Percentiles rank a stretch among this genome's conserved stretches.
Conservation (phyloP, 37 sponge, comb jelly and placozoan genomes). For the Bolinopsis microptera region DNA sequence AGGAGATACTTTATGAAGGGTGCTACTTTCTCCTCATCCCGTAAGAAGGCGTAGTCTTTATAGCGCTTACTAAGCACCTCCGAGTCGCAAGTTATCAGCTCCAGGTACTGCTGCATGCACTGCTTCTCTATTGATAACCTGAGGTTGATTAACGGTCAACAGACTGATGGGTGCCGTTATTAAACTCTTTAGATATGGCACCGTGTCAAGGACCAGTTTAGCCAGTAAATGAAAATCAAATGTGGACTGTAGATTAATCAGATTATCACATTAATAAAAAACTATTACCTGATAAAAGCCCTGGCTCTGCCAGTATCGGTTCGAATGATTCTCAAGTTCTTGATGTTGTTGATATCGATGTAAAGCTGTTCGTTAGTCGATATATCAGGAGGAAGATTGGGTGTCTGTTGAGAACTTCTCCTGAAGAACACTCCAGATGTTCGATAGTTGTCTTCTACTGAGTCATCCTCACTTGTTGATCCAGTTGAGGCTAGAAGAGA, state of each 20-base stretch:
- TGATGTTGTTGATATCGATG: constrained; percentile 59
- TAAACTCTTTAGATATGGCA: not conserved
- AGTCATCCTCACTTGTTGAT: constrained; percentile 55
- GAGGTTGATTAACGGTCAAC: not conserved
- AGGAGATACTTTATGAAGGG: constrained; percentile 89
- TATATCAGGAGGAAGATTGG: not conserved
- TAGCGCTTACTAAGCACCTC: constrained; percentile 64
- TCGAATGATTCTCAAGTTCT: constrained; percentile 34
- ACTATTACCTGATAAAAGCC: constrained; percentile 53
- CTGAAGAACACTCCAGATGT: constrained; percentile 12
- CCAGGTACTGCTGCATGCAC: constrained; percentile 44
- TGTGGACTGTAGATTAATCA: too few relatives aligned
- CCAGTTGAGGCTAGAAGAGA: constrained; percentile 44
- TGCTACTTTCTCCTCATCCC: constrained; percentile 85
- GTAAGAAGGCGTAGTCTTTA: constrained; percentile 87
- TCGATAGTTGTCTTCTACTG: constrained; percentile 18
- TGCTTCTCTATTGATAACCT: constrained; percentile 60
- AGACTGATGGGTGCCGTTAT: too few relatives aligned
- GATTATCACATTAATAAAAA: too few relatives aligned
- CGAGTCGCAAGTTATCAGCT: constrained; percentile 5
- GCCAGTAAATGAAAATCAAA: too few relatives aligned
- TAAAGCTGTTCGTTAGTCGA: constrained; percentile 24
- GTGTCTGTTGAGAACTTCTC: not conserved
- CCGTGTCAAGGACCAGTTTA: not conserved
- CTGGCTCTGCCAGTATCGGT: constrained; percentile 41